These are phyloP conservation scores for Nothura maculosa DNA, from an alignment of 2,797 vertebrate species.

Conservation along the genomic window DNA sequence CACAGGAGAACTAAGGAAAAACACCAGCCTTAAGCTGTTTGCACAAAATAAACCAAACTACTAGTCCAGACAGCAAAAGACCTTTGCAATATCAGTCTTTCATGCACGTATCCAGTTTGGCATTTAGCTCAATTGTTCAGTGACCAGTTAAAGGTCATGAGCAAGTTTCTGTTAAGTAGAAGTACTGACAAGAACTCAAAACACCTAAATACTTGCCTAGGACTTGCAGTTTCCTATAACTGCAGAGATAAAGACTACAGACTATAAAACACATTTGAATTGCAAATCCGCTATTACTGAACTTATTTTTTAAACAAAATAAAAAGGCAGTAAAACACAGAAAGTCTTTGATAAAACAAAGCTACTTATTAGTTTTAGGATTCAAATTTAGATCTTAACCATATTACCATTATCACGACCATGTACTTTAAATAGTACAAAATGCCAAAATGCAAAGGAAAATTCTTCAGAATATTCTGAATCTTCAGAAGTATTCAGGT, in stretches of 20 bases:
- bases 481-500: not conserved
- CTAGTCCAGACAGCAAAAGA: slow-evolving; percentile 3
- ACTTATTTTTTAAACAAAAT: not conserved
- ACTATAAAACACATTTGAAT: not conserved
- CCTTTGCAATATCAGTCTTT: slow-evolving; percentile 29
- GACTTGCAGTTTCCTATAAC: not conserved
- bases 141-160: slow-evolving; percentile 49
- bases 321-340: not conserved
- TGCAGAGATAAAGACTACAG: not conserved
- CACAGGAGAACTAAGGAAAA: slow-evolving; percentile 28
- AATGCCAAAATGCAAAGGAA: not conserved
- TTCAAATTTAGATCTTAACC: not conserved
- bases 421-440: not conserved
- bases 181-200: not conserved
- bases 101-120: not conserved
- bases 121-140: not conserved
- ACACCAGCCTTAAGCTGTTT: not conserved
- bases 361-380: not conserved
- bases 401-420: not conserved
- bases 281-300: not conserved
- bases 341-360: not conserved
- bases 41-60: slow-evolving; percentile 19
- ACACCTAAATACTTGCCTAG: not conserved
- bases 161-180: not conserved
- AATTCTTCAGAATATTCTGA: no score